These are phyloP conservation scores for Ginglymostoma cirratum DNA, from an alignment of 2,113 vertebrate species.

Conservation along the genomic window DNA sequence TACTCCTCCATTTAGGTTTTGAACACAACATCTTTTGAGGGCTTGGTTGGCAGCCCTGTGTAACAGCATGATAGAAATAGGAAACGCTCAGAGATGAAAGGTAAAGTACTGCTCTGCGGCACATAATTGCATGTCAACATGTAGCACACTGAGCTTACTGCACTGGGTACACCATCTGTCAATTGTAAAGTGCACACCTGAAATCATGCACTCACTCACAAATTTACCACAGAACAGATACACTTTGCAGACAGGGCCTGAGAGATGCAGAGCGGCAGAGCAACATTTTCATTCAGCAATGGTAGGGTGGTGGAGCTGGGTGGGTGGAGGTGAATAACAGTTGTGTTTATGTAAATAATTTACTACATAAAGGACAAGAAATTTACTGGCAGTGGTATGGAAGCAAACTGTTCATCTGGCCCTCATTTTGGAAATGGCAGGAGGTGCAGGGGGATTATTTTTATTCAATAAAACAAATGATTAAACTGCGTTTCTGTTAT, in stretches of 20 bases:
- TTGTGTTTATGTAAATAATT: not conserved
- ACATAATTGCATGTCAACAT: not conserved
- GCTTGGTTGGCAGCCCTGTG: not conserved
- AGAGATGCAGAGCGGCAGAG: not conserved
- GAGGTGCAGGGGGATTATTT: not conserved
- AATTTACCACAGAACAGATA: not conserved
- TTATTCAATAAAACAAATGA: constrained; percentile 23
- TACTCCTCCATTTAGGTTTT: not conserved
- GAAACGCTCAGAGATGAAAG: not conserved
- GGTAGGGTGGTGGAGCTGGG: no score
- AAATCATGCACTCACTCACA: not conserved
- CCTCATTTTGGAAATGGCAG: constrained; percentile 5
- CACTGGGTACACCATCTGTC: not conserved
- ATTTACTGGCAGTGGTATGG: not conserved
- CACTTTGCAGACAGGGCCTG: not conserved
- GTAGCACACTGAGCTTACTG: not conserved
- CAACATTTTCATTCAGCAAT: not conserved
- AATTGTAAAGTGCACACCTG: not conserved
- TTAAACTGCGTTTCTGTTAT: not conserved
- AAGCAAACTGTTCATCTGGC: constrained; percentile 13
- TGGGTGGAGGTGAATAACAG: not conserved
- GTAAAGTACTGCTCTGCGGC: not conserved
- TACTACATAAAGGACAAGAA: not conserved
- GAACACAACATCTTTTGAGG: not conserved
- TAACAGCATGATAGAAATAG: not conserved